Evolutionary conservation across 2,888 invertebrate genomes (phyloP).

Genomic region (Mythimna loreyi): DNA sequence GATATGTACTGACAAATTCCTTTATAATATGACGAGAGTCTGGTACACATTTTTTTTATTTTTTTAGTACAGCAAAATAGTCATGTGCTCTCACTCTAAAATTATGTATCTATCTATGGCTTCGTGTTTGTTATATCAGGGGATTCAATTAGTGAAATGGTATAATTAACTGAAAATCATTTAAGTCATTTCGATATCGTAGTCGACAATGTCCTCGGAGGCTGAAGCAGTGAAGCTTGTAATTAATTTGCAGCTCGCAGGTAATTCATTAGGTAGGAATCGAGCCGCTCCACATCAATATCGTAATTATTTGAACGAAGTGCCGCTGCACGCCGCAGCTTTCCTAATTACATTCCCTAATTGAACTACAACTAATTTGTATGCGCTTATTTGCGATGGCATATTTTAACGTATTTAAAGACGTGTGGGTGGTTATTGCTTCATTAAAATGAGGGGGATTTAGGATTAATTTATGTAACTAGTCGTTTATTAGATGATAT

Average conservation of each 20-base stretch:
- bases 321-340: slow-evolving; percentile 60
- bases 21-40: too few species aligned
- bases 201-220: slow-evolving; percentile 63
- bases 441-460: slow-evolving; percentile 24
- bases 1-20: too few species aligned
- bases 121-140: neutral
- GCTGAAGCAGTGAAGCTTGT: slow-evolving; percentile 67
- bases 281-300: slow-evolving; percentile 70
- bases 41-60: too few species aligned
- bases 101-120: too few species aligned
- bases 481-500: neutral
- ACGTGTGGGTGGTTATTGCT: slow-evolving; percentile 18
- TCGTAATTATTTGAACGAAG: slow-evolving; percentile 71
- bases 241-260: slow-evolving; percentile 78
- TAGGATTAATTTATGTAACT: slow-evolving; percentile 17
- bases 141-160: slow-evolving; percentile 59
- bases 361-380: slow-evolving; percentile 76
- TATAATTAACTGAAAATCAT: slow-evolving; percentile 65
- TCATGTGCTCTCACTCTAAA: neutral
- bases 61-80: too few species aligned
- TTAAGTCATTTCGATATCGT: slow-evolving; percentile 62
- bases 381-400: slow-evolving; percentile 51
- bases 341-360: slow-evolving; percentile 80
- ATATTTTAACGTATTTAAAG: slow-evolving; percentile 47
- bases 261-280: slow-evolving; percentile 79